Conservation (phyloP, 2,797 vertebrate genomes). For the Geotrypetes seraphini region DNA sequence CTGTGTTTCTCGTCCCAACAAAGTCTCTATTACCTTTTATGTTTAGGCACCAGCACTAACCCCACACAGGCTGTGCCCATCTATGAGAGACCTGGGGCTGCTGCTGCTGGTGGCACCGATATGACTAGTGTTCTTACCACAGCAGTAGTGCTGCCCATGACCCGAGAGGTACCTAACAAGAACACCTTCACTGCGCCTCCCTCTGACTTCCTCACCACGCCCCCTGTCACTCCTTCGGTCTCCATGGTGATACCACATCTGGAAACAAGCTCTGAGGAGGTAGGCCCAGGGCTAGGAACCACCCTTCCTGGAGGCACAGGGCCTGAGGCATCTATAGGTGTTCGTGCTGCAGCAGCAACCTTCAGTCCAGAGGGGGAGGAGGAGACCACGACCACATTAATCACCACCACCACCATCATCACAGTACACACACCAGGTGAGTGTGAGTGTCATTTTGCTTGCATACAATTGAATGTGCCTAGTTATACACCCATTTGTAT, state of each 20-base stretch:
- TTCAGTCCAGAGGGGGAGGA: slow-evolving; percentile 59
- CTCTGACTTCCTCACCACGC: slow-evolving; percentile 5
- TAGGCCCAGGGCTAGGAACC: slow-evolving; percentile 33
- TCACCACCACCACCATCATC: slow-evolving; percentile 86
- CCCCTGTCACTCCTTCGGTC: slow-evolving; percentile 3
- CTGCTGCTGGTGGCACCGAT: not conserved
- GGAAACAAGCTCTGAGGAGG: slow-evolving; percentile 14
- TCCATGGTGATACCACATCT: slow-evolving; percentile 30
- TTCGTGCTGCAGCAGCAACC: slow-evolving; percentile 38
- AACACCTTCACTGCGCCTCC: not conserved
- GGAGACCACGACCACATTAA: slow-evolving; percentile 84
- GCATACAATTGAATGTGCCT: too few species aligned
- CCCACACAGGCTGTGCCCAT: not conserved
- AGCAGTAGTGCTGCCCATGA: not conserved
- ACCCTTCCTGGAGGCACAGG: slow-evolving; percentile 33
- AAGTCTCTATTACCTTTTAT: too few species aligned
- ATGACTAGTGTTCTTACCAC: not conserved
- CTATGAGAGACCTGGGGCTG: not conserved
- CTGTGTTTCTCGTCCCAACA: too few species aligned
- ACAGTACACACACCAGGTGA: slow-evolving; percentile 84
- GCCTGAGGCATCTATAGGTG: slow-evolving; percentile 18
- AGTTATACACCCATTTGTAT: too few species aligned
- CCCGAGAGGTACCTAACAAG: too few species aligned
- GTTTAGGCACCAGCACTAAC: not conserved
- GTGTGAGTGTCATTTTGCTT: too few species aligned